Evolutionary conservation across 1,140 invertebrate genomes (phyloP), one percentile per base, ranked within the genome.

Genomic region (Scaptomyza montana): DNA sequence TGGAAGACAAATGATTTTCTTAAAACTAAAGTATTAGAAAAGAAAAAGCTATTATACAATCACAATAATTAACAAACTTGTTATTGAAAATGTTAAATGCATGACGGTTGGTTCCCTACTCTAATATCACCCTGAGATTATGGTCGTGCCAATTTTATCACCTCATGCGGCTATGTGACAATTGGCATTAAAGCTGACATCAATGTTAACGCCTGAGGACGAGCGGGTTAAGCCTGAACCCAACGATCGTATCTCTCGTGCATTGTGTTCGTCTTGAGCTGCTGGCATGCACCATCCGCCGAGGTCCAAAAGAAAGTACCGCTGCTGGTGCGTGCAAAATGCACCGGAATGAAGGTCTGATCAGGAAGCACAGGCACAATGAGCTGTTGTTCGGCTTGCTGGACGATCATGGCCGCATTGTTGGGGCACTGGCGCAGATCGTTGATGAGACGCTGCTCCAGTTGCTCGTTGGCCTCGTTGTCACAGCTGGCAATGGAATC

Each of bases 271-370:
- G 77, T 94, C 93, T 57, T 94, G 51, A 79, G 67, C n/a, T 81
- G 73, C 36, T 68, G 92, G 67, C 77, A 92, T 41, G 78, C 78
- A 7, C 90, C 81, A 10, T 91, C 87, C 60, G 92, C 92, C 1
- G 94, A 93, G 19, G 94, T 95, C 94, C 94, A 95, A 92, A 95
- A 95, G 92, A 95, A 95, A 39, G 94, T 95, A 36, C 94, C 94
- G 46, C 93, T 94, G 75, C 94, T 94, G n/a, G 94, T 95, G 80
- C 94, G 93, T 2, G 94, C 94, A 79, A 95, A 95, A 68, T 92
- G 92, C 7, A 95, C 93, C 25, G 94, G 94, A 43, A 94, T 93
- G 92, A 93, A 95, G 77, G 94, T 93, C 76, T 94, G 93, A 67
- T 94, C 93, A n/a, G 93, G 92, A 55, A 92, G 86, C 9, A 95